Conservation (phyloP, 2,797 vertebrate genomes). For the Acropternis orthonyx region DNA sequence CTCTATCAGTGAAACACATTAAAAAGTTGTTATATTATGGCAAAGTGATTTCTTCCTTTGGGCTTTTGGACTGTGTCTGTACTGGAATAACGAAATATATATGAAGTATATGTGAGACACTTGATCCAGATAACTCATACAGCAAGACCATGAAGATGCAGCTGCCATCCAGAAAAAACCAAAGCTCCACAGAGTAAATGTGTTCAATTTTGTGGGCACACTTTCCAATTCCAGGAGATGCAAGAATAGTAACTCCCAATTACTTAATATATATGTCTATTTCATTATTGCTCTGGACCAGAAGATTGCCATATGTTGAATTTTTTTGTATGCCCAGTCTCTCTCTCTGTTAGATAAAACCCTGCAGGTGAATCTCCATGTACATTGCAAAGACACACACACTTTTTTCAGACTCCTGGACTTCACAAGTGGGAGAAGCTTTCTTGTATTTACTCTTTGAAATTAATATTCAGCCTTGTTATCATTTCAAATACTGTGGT, state of each 20-base stretch:
- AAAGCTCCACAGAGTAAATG: not conserved
- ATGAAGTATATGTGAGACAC: not conserved
- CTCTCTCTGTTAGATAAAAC: not conserved
- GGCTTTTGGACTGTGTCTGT: not conserved
- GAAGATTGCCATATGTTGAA: not conserved
- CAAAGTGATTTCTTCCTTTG: not conserved
- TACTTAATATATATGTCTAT: not conserved
- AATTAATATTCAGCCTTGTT: not conserved
- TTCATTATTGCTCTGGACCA: not conserved
- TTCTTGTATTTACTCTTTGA: not conserved
- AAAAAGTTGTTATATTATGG: not conserved
- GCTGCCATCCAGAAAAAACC: not conserved
- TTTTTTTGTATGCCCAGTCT: not conserved
- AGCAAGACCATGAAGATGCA: not conserved
- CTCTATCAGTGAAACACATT: not conserved
- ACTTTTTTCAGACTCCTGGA: not conserved
- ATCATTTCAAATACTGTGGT: not conserved
- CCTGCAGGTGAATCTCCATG: too few relatives aligned
- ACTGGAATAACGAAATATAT: not conserved
- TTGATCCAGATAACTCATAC: not conserved
- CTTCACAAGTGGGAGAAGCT: not conserved
- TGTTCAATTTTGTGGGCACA: not conserved
- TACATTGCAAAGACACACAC: not conserved
- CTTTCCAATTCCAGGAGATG: not conserved
- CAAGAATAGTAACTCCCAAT: not conserved